These are phyloP conservation scores for Eupithecia tripunctaria DNA, from an alignment of 2,888 invertebrate species.

Conservation along the genomic window DNA sequence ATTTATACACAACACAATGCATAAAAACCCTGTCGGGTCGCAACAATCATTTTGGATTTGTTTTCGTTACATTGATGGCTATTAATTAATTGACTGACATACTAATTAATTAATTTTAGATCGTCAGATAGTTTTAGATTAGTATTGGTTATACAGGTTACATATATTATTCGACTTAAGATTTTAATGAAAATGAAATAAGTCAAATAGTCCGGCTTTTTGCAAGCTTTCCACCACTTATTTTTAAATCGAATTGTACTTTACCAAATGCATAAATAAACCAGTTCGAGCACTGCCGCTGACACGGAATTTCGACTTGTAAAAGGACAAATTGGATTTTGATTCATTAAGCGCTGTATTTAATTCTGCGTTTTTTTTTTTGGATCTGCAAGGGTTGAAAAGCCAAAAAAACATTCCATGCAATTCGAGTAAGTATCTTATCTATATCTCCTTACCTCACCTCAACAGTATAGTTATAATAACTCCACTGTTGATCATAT, in stretches of 20 bases:
- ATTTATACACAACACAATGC: too few relatives aligned
- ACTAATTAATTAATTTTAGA: too few relatives aligned
- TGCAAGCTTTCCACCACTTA: neutral
- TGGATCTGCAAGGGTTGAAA: neutral
- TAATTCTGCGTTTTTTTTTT: neutral
- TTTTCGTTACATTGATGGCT: too few relatives aligned
- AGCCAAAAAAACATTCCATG: neutral
- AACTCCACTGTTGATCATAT: too few relatives aligned
- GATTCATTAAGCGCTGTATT: constrained; percentile 9
- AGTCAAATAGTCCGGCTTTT: constrained; percentile 2
- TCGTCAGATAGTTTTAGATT: too few relatives aligned
- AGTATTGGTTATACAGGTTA: too few relatives aligned
- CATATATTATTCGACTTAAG: too few relatives aligned
- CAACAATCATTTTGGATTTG: too few relatives aligned
- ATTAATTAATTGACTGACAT: too few relatives aligned
- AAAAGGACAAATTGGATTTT: constrained; percentile 8
- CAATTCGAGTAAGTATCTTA: neutral
- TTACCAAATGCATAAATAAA: constrained; percentile 4
- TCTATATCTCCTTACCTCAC: neutral
- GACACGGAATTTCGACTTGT: neutral
- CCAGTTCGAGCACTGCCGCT: neutral
- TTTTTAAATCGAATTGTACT: constrained; percentile 3
- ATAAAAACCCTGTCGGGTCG: too few relatives aligned
- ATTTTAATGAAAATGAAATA: too few relatives aligned
- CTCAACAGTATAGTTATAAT: too few relatives aligned